Evolutionary conservation across 2,797 vertebrate genomes (phyloP).

Genomic region (Catostomus latipinnis): DNA sequence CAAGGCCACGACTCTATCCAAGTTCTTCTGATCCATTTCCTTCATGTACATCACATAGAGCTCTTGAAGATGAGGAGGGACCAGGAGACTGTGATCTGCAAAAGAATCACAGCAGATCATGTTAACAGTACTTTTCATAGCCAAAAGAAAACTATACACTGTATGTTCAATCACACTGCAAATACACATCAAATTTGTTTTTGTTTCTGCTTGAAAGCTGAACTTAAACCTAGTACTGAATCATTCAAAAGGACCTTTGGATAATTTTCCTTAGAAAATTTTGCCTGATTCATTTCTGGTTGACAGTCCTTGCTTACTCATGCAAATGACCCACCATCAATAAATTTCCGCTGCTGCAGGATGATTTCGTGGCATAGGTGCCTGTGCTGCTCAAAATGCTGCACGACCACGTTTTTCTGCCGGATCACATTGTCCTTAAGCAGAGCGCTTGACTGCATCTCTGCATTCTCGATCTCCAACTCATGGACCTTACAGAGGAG

Average conservation of each 20-base stretch:
- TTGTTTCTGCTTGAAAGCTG: background rate
- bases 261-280: background rate
- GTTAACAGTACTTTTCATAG: background rate
- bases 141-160: background rate
- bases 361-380: slow-evolving; percentile 89
- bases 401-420: slow-evolving; percentile 83
- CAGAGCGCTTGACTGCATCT: slow-evolving; percentile 83
- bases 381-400: slow-evolving; percentile 84
- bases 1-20: slow-evolving; percentile 81
- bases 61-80: slow-evolving; percentile 85
- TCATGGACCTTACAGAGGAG: slow-evolving; percentile 89
- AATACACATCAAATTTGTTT: background rate
- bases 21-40: slow-evolving; percentile 82
- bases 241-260: background rate
- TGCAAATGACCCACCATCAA: slow-evolving; percentile 72
- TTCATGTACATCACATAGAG: slow-evolving; percentile 85
- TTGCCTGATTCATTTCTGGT: background rate
- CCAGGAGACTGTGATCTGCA: slow-evolving; percentile 84
- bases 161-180: background rate
- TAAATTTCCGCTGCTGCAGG: slow-evolving; percentile 87
- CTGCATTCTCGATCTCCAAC: slow-evolving; percentile 85
- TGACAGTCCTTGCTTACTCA: background rate
- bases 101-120: background rate
- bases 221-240: background rate
- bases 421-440: slow-evolving; percentile 86